phyloP scores from a whole-genome alignment of 2,797 vertebrate species.

The Rhinella marina region DNA sequence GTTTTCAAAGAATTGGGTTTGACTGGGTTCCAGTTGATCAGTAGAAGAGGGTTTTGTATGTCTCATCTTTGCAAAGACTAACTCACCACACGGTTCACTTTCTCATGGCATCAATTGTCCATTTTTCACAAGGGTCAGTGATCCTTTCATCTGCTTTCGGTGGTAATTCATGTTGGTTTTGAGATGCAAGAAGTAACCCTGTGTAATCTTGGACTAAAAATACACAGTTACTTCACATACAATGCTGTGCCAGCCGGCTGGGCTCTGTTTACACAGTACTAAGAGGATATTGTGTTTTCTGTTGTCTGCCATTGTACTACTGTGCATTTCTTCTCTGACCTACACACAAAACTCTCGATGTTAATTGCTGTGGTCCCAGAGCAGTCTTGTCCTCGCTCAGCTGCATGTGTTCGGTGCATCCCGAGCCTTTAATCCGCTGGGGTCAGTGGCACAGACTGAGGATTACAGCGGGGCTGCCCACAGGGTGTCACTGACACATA shows the following conservation, averaged over 20 bases:
- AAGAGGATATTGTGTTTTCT: slow-evolving; percentile 23
- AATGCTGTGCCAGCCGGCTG: slow-evolving; percentile 2
- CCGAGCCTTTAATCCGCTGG: slow-evolving; percentile 57
- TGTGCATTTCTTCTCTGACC: slow-evolving; percentile 38
- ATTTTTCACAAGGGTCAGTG: not conserved
- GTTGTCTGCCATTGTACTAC: slow-evolving; percentile 24
- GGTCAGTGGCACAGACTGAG: slow-evolving; percentile 39
- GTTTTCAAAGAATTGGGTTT: not conserved
- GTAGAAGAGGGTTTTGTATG: not conserved
- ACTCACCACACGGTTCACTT: not conserved
- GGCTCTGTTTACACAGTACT: not conserved
- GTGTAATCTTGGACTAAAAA: not conserved
- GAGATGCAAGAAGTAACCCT: not conserved
- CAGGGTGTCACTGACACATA: slow-evolving; percentile 33
- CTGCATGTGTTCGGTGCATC: slow-evolving; percentile 42
- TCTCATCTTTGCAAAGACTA: not conserved
- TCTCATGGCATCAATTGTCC: not conserved
- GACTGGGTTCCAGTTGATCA: not conserved
- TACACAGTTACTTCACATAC: slow-evolving; percentile 6
- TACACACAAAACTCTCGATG: slow-evolving; percentile 20
- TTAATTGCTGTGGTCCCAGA: slow-evolving; percentile 38
- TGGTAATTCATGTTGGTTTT: not conserved
- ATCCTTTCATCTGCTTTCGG: not conserved
- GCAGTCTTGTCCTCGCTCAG: slow-evolving; percentile 26
- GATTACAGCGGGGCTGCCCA: slow-evolving; percentile 51